Percentiles rank a stretch among this genome's conserved stretches.
These are phyloP conservation scores for Neotoma lepida DNA, from an alignment of 2,113 vertebrate species.

Conservation along the genomic window DNA sequence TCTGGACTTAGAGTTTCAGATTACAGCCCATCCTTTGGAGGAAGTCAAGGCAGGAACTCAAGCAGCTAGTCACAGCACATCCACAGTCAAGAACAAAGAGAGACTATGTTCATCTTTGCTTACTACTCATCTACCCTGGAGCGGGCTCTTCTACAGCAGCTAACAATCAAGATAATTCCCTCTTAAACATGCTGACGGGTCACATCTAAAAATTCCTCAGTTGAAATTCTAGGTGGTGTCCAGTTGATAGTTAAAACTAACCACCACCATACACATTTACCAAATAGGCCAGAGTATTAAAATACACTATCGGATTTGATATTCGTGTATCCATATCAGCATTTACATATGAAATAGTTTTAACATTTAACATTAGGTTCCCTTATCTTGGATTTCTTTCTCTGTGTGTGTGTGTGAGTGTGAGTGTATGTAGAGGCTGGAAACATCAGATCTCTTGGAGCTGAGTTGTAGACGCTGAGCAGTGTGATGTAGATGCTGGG, in stretches of 20 bases:
- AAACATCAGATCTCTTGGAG: neutral
- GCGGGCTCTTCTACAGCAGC: neutral
- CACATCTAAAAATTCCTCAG: neutral
- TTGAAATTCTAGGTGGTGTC: neutral
- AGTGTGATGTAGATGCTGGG: neutral
- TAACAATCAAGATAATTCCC: neutral
- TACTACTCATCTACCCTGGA: neutral
- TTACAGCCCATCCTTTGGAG: neutral
- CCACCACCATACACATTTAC: neutral
- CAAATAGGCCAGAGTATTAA: neutral
- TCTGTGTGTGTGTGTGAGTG: neutral
- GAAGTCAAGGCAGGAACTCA: neutral
- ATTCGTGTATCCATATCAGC: neutral
- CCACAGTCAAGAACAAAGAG: neutral
- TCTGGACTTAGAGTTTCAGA: neutral
- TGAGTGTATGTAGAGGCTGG: neutral
- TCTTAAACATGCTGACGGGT: neutral
- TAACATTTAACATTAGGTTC: neutral
- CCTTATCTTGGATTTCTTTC: neutral
- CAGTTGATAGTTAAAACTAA: neutral
- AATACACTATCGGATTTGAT: neutral
- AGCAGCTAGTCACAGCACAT: neutral
- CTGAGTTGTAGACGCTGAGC: neutral
- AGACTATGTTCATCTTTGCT: neutral
- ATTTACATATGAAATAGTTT: neutral